These are phyloP conservation scores for Oreochromis grahami DNA, from an alignment of 2,797 vertebrate genomes.

Conservation along the genomic window DNA sequence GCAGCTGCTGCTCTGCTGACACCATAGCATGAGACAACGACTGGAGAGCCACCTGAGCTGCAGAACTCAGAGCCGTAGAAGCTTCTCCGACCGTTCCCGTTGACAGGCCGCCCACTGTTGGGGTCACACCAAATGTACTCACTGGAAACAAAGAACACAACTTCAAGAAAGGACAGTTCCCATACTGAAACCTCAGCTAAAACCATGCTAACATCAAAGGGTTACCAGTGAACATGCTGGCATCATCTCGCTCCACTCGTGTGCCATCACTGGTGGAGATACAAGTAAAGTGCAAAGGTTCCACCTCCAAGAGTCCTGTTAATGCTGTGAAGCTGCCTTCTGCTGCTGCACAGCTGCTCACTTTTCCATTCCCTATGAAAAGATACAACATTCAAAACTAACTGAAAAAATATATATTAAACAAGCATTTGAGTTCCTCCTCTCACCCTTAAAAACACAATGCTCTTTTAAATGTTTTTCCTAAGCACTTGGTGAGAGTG, in stretches of 20 bases:
- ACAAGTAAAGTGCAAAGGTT: constrained; percentile 97
- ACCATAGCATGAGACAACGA: constrained; percentile 99
- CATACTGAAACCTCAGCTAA: not conserved
- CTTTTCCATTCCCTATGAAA: constrained; percentile 89
- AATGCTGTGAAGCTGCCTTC: constrained; percentile 98
- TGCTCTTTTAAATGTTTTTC: not conserved
- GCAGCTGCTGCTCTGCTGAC: constrained; percentile 98
- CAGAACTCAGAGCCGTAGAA: constrained; percentile 96
- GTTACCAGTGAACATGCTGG: constrained; percentile 94
- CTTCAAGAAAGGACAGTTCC: not conserved
- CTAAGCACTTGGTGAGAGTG: not conserved
- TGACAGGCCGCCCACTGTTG: constrained; percentile 91
- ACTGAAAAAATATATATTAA: not conserved
- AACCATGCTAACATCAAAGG: not conserved
- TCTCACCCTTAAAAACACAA: not conserved
- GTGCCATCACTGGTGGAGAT: constrained; percentile 99
- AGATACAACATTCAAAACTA: not conserved
- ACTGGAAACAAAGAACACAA: constrained; percentile 72
- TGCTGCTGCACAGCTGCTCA: constrained; percentile 92
- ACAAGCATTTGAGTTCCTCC: not conserved
- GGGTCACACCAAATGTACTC: constrained; percentile 97
- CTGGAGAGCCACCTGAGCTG: constrained; percentile 98
- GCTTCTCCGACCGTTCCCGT: constrained; percentile 93
- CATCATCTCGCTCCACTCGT: constrained; percentile 97
- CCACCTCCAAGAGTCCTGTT: constrained; percentile 96